phyloP scores from a whole-genome alignment of 2,888 invertebrate species.

The Parascotia fuliginaria region DNA sequence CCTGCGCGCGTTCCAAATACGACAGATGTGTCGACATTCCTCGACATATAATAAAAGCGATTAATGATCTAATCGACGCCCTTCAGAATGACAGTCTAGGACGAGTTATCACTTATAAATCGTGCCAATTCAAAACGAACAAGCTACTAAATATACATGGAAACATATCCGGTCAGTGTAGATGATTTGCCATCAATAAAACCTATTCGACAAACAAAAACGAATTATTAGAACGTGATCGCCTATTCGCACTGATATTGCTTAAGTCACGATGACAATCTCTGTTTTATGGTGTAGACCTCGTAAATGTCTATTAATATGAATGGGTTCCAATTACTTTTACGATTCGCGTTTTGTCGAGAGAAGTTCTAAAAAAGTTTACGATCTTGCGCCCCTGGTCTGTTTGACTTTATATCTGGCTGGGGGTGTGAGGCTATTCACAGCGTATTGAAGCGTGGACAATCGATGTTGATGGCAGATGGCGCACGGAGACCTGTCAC shows the following conservation, averaged over 20 bases:
- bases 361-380: constrained; percentile 81
- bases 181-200: constrained; percentile 71
- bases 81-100: constrained; percentile 24
- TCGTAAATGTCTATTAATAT: constrained; percentile 86
- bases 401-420: constrained; percentile 68
- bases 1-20: constrained; percentile 23
- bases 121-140: constrained; percentile 57
- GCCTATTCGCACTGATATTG: constrained; percentile 65
- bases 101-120: constrained; percentile 31
- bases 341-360: constrained; percentile 84
- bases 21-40: constrained; percentile 57
- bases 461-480: constrained; percentile 67
- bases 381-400: constrained; percentile 77
- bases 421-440: constrained; percentile 61
- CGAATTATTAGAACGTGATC: constrained; percentile 71
- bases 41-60: constrained; percentile 39
- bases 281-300: constrained; percentile 81
- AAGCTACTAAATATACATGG: constrained; percentile 52
- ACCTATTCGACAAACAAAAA: constrained; percentile 71
- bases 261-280: constrained; percentile 82
- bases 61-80: constrained; percentile 49
- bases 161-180: constrained; percentile 62
- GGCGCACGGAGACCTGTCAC: constrained; percentile 61
- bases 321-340: constrained; percentile 86
- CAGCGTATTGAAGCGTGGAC: constrained; percentile 58